A percentile compares a stretch with the other conserved stretches of the same genome.
Conservation (phyloP, 2,797 vertebrate species). For the Epinephelus coioides region DNA sequence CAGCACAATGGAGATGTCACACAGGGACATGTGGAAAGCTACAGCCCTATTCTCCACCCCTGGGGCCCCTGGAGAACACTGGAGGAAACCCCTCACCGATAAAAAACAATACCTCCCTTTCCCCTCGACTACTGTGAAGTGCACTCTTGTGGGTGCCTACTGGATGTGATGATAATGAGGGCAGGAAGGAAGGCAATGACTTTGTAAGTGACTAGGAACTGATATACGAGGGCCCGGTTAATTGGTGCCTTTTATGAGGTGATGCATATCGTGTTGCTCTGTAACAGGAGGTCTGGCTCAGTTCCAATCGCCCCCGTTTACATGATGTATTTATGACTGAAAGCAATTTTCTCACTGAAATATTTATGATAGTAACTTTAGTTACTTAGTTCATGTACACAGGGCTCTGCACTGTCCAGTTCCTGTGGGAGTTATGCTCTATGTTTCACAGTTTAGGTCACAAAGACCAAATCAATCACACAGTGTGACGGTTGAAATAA, state of each 20-base stretch:
- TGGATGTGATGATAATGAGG: slow-evolving; percentile 72
- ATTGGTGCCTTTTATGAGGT: slow-evolving; percentile 75
- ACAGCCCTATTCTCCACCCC: slow-evolving; percentile 56
- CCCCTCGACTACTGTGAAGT: slow-evolving; percentile 60
- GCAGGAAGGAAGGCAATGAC: slow-evolving; percentile 76
- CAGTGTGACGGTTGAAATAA: slow-evolving; percentile 7
- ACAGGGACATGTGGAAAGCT: slow-evolving; percentile 69
- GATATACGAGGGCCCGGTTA: slow-evolving; percentile 78
- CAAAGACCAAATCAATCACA: slow-evolving; percentile 23
- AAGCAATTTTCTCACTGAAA: slow-evolving; percentile 79
- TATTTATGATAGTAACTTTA: slow-evolving; percentile 78
- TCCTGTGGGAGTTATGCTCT: slow-evolving; percentile 29
- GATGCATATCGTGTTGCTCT: slow-evolving; percentile 70
- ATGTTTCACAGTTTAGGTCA: slow-evolving; percentile 16
- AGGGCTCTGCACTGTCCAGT: slow-evolving; percentile 17
- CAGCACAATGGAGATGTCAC: slow-evolving; percentile 78
- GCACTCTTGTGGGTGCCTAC: slow-evolving; percentile 55
- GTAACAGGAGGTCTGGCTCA: slow-evolving; percentile 62
- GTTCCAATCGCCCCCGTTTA: slow-evolving; percentile 60
- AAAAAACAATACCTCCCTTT: slow-evolving; percentile 67
- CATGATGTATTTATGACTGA: slow-evolving; percentile 77
- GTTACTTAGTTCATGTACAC: slow-evolving; percentile 50
- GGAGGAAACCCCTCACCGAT: slow-evolving; percentile 73
- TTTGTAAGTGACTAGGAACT: slow-evolving; percentile 74
- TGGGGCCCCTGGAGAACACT: slow-evolving; percentile 62